Conservation (phyloP, 2,888 invertebrate species). For the Limenitis arthemis region DNA sequence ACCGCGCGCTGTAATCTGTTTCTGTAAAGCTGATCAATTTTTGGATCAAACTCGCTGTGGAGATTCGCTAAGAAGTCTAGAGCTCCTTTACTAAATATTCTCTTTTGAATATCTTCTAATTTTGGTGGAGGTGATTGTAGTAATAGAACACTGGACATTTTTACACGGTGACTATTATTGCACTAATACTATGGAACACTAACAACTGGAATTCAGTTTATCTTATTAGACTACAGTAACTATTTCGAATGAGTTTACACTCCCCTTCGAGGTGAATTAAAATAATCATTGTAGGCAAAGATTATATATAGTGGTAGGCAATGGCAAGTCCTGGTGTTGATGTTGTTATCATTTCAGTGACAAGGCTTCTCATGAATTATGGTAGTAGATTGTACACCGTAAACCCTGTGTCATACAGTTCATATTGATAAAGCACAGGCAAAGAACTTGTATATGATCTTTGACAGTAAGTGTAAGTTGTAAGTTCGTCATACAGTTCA, state of each 20-base stretch:
- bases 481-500: too few species aligned
- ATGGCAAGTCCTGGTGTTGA: too few species aligned
- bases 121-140: constrained; percentile 67
- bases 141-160: constrained; percentile 40
- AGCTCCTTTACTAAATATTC: constrained; percentile 70
- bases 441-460: too few species aligned
- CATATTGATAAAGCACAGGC: too few species aligned
- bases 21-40: constrained; percentile 60
- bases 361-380: neutral
- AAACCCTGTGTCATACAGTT: too few species aligned
- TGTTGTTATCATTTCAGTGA: neutral
- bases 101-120: constrained; percentile 66
- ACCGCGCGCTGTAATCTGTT: constrained; percentile 49
- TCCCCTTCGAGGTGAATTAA: neutral
- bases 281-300: neutral
- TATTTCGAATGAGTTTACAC: too few species aligned
- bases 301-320: too few species aligned
- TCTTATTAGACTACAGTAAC: too few species aligned
- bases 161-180: neutral
- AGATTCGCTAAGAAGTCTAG: constrained; percentile 70
- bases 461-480: too few species aligned
- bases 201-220: too few species aligned
- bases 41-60: constrained; percentile 58
- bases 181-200: too few species aligned
- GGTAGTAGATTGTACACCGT: too few species aligned